Base-by-base conservation (phyloP, 2,113 vertebrate species). In the Lates calcarifer region DNA sequence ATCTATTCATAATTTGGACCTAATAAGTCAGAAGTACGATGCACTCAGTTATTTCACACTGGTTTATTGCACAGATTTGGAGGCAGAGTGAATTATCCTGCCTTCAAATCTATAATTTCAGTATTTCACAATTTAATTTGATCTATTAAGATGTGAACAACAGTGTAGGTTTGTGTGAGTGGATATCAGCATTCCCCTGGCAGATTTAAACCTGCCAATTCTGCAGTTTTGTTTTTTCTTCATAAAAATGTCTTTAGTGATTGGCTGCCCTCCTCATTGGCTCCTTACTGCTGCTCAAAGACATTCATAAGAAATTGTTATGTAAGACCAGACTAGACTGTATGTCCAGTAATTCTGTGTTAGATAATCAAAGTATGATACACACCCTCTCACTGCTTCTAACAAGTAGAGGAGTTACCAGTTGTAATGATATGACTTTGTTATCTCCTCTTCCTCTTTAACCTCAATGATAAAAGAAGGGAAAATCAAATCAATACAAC, bases 401-500 rank as follows among this genome's bases (percentile, higher is more conserved):
- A 17, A 61, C n/a, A 8, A 62, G 60, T 29, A 51, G 6, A 33
- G 64, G 49, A 39, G 24, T 68, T 41, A 70, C 18, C 22, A 57
- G 18, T 55, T 0, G 2, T 18, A 65, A 18, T 49, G 49, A 61
- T 75, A 49, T 13, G 33, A 69, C 56, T 28, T 57, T 49, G 11
- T 72, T 81, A 85, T 81, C 73, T 33, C 8, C 4, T 56, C 26
- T 9, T 83, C 26, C 6, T 24, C 45, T 70, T 78, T 74, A 53
- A 53, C 31, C 73, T 63, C 17, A 24, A 3, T 60, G 56, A 90
- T 77, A 65, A 55, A 35, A 26, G n/a, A n/a, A 67, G 0, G 31
- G n/a, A 31, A 49, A 28, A 81, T 1, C 37, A 2, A 57, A 57
- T 74, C 15, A 35, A n/a, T n/a, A n/a, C n/a, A n/a, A n/a, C n/a